Evolutionary conservation across 1,140 invertebrate genomes (phyloP).

Genomic region (Calephelis nemesis): DNA sequence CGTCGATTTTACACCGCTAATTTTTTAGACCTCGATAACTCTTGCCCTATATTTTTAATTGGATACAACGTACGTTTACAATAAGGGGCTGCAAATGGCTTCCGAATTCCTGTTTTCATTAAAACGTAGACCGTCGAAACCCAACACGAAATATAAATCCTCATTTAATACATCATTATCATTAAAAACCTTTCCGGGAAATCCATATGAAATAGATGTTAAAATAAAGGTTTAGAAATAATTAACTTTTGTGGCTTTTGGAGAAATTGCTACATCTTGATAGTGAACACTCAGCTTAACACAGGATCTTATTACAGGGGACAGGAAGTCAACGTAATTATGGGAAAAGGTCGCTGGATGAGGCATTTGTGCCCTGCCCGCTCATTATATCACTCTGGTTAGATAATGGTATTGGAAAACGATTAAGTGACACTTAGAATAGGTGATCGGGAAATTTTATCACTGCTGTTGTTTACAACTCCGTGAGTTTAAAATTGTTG

Average conservation of each 20-base stretch:
- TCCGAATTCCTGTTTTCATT: too few relatives aligned
- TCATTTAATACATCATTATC: too few relatives aligned
- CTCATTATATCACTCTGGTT: constrained; percentile 6
- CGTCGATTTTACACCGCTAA: too few relatives aligned
- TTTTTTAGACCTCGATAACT: too few relatives aligned
- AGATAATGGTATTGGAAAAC: constrained; percentile 4
- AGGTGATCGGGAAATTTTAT: not conserved
- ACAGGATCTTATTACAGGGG: not conserved
- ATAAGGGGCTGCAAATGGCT: too few relatives aligned
- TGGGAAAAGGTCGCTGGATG: constrained; percentile 1
- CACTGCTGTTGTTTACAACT: not conserved
- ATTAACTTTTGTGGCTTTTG: not conserved
- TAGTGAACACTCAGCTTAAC: constrained; percentile 1
- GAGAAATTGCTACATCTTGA: not conserved
- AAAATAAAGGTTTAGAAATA: not conserved
- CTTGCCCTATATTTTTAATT: too few relatives aligned
- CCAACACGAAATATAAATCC: too few relatives aligned
- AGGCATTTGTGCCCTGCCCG: not conserved
- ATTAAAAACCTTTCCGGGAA: too few relatives aligned
- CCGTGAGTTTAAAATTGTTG: too few relatives aligned
- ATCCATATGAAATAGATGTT: too few relatives aligned
- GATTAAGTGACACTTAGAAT: not conserved
- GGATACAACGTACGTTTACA: too few relatives aligned
- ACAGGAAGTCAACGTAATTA: constrained; percentile 16
- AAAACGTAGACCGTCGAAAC: too few relatives aligned